A percentile compares a stretch with the other conserved stretches of the same genome.
phyloP scores from a whole-genome alignment of 2,888 invertebrate genomes.

The Ormyrus thymus region DNA sequence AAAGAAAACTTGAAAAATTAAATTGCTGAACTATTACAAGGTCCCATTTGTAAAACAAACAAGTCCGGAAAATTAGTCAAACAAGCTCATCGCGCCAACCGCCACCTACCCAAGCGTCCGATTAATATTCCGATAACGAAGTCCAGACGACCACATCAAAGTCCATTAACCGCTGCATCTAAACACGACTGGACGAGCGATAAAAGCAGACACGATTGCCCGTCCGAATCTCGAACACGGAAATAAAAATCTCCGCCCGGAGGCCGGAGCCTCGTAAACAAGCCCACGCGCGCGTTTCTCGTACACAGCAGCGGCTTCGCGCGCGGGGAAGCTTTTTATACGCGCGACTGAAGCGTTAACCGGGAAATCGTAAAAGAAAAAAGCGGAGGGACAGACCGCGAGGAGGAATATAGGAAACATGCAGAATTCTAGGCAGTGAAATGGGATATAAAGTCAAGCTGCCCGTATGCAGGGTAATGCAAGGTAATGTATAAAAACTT shows the following conservation, averaged over 20 bases:
- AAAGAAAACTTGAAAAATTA: too few species aligned
- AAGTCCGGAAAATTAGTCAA: too few species aligned
- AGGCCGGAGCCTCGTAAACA: conserved; percentile 42
- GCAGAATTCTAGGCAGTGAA: too few species aligned
- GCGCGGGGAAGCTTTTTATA: conserved; percentile 13
- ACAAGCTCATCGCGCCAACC: too few species aligned
- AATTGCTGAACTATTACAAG: too few species aligned
- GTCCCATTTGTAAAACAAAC: too few species aligned
- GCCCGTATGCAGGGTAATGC: too few species aligned
- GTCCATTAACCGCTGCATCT: conserved; percentile 10
- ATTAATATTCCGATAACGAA: not conserved
- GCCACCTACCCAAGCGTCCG: too few species aligned
- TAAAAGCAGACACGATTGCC: conserved; percentile 36
- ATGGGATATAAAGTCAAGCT: too few species aligned
- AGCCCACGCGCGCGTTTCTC: not conserved
- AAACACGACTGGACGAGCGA: conserved; percentile 23
- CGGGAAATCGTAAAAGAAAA: conserved; percentile 59
- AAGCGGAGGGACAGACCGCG: not conserved
- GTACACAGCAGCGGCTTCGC: not conserved
- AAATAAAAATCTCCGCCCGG: conserved; percentile 36
- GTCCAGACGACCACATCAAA: not conserved
- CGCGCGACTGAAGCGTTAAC: conserved; percentile 52
- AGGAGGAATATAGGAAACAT: conserved; percentile 25
- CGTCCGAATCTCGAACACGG: conserved; percentile 33
- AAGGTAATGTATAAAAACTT: too few species aligned